Evolutionary conservation across 1,140 invertebrate genomes (phyloP).

Genomic region (Scaptomyza montana): DNA sequence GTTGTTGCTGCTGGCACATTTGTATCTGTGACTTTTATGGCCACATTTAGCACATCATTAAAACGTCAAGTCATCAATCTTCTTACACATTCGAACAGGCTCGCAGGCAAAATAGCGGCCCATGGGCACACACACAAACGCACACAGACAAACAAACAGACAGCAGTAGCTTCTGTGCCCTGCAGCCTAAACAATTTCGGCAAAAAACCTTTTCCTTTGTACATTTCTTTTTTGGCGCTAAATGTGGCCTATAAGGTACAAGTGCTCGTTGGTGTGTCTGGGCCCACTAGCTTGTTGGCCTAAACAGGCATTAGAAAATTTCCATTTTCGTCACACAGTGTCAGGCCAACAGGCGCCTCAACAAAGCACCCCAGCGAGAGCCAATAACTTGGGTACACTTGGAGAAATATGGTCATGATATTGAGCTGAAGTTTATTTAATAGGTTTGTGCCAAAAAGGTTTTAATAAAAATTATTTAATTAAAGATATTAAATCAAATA

Average conservation of each 20-base stretch:
- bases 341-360: constrained; percentile 65
- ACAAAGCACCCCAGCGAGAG: not conserved
- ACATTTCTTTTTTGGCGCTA: constrained; percentile 2
- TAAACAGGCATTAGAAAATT: constrained; percentile 77
- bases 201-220: constrained; percentile 22
- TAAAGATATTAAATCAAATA: no score
- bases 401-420: not conserved
- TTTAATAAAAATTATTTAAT: no score
- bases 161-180: not conserved
- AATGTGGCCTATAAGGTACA: constrained; percentile 12
- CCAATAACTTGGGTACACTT: not conserved
- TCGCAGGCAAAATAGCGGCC: constrained; percentile 56
- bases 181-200: constrained; percentile 15
- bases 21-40: constrained; percentile 75
- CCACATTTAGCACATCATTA: constrained; percentile 80
- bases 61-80: constrained; percentile 84
- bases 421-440: no score
- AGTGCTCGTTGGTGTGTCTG: not conserved
- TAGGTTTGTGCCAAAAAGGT: no score
- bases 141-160: not conserved
- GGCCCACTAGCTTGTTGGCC: constrained; percentile 14
- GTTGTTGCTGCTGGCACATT: constrained; percentile 18
- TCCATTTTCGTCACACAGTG: constrained; percentile 83
- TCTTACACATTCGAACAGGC: constrained; percentile 82
- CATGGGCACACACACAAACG: constrained; percentile 10